Evolutionary conservation across 1,140 invertebrate genomes (phyloP).

Genomic region (Dufourea novaeangliae): DNA sequence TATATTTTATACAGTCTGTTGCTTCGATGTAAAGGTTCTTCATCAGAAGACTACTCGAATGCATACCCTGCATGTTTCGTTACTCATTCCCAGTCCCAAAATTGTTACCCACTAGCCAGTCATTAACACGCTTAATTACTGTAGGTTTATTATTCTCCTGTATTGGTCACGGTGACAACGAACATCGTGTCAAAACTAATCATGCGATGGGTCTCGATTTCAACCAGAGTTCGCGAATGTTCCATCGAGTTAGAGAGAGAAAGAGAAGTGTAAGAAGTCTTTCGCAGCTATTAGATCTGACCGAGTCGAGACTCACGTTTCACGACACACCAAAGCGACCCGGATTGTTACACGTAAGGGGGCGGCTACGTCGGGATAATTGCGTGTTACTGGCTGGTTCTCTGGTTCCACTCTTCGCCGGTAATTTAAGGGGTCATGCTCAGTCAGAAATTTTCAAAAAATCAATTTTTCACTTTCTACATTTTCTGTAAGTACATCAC

Average conservation of each 20-base stretch:
- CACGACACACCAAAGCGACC: background rate
- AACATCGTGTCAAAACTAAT: background rate
- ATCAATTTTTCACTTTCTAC: too few species aligned
- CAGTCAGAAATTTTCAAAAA: too few species aligned
- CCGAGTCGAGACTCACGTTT: background rate
- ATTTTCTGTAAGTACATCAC: too few species aligned
- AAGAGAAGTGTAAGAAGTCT: background rate
- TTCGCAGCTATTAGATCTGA: background rate
- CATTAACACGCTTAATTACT: background rate
- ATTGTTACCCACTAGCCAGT: too few species aligned
- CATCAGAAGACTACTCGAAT: too few species aligned
- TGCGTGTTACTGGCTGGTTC: constrained; percentile 6
- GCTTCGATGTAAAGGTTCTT: too few species aligned
- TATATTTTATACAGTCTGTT: too few species aligned
- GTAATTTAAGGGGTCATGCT: too few species aligned
- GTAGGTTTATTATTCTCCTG: constrained; percentile 20
- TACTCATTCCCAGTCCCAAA: too few species aligned
- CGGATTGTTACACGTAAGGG: background rate
- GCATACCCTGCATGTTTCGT: too few species aligned
- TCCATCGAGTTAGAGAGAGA: background rate
- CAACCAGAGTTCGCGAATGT: background rate
- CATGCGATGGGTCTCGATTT: background rate
- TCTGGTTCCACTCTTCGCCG: background rate
- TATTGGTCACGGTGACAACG: background rate
- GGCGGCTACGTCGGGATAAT: background rate